phyloP scores from a whole-genome alignment of 2,113 vertebrate species.

The Plotosus lineatus region DNA sequence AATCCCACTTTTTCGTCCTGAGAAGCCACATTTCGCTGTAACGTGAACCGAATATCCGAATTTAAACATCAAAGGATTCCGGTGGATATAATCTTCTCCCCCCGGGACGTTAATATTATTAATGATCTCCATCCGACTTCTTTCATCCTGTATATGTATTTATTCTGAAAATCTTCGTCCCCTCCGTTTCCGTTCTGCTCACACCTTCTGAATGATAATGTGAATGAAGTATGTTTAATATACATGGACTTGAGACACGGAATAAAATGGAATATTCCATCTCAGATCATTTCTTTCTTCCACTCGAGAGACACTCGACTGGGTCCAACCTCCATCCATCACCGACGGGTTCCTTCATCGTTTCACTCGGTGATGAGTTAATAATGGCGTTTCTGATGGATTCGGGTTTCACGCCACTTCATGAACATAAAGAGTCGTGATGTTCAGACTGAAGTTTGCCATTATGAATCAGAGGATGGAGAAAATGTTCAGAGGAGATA shows the following conservation, averaged over 20 bases:
- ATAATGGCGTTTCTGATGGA: background rate
- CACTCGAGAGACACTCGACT: background rate
- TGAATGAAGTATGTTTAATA: background rate
- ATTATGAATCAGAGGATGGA: background rate
- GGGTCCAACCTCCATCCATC: background rate
- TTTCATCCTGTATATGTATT: too few species aligned
- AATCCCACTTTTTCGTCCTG: background rate
- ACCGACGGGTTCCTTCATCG: background rate
- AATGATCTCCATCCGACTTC: background rate
- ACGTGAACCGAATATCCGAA: background rate
- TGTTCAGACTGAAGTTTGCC: background rate
- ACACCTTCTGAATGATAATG: background rate
- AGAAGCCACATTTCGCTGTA: background rate
- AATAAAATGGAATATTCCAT: background rate
- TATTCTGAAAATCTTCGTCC: too few species aligned
- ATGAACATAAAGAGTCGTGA: background rate
- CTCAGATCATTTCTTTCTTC: background rate
- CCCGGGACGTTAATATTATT: constrained; percentile 5
- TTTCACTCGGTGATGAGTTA: background rate
- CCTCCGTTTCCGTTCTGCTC: too few species aligned
- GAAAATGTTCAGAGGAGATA: too few species aligned
- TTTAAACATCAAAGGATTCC: constrained; percentile 25
- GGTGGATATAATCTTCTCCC: background rate
- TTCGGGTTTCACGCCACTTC: background rate
- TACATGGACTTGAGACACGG: background rate